A percentile compares a stretch with the other conserved stretches of the same genome.
Conservation (phyloP, 2,797 vertebrate genomes). For the Eleutherodactylus coqui region DNA sequence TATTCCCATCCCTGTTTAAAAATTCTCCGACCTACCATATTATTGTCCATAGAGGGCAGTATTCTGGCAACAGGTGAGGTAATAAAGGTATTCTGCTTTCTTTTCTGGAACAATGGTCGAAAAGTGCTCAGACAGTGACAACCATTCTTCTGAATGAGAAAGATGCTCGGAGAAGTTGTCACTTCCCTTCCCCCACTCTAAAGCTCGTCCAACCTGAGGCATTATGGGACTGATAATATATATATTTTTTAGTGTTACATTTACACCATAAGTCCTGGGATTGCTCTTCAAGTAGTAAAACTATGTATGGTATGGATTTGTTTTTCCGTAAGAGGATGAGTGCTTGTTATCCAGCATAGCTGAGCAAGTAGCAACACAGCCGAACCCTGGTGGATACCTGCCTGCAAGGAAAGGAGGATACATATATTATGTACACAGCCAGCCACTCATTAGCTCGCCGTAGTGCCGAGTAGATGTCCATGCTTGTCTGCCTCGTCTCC, state of each 20-base stretch:
- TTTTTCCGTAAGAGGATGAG: neutral
- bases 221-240: neutral
- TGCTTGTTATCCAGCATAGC: constrained; percentile 10
- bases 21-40: too few relatives aligned
- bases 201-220: neutral
- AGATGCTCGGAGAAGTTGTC: neutral
- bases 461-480: constrained; percentile 2
- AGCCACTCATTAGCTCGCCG: neutral
- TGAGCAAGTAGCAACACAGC: constrained; percentile 10
- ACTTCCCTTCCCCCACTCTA: too few relatives aligned
- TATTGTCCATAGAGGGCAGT: too few relatives aligned
- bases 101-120: too few relatives aligned
- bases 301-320: neutral
- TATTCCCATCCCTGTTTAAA: too few relatives aligned
- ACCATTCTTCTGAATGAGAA: neutral
- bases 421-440: constrained; percentile 18
- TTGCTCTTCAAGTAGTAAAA: too few relatives aligned
- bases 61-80: too few relatives aligned
- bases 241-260: too few relatives aligned
- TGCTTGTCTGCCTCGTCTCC: constrained; percentile 34
- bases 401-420: neutral
- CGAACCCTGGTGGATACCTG: neutral
- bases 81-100: too few relatives aligned
- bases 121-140: neutral
- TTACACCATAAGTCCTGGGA: too few relatives aligned